Conservation (phyloP, 2,797 vertebrate genomes). For the Callimico goeldii region DNA sequence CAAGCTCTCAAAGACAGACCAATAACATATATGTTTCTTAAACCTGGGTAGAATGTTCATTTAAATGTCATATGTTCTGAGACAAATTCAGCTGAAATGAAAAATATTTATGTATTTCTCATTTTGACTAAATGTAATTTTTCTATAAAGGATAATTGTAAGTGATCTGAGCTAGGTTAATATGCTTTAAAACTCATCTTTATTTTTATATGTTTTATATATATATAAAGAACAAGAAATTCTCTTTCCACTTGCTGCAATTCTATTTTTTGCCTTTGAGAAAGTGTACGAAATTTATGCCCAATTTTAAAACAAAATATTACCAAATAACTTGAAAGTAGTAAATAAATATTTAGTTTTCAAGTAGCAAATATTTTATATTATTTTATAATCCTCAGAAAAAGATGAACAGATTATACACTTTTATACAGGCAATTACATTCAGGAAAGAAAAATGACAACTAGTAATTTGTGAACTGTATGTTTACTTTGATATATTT, state of each 20-base stretch:
- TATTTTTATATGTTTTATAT: conserved; percentile 9
- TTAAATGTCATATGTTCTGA: not conserved
- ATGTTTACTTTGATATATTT: conserved; percentile 76
- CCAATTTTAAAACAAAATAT: conserved; percentile 15
- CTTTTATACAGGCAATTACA: conserved; percentile 45
- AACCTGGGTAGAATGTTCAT: not conserved
- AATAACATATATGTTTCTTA: not conserved
- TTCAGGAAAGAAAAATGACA: conserved; percentile 54
- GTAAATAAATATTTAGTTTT: conserved; percentile 35
- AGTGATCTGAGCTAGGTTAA: not conserved
- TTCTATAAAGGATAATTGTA: conserved; percentile 40
- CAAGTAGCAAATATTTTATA: conserved; percentile 35
- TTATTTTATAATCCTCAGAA: conserved; percentile 45
- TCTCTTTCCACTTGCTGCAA: not conserved
- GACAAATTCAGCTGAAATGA: conserved; percentile 39
- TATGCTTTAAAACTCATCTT: conserved; percentile 11
- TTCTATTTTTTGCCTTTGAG: not conserved
- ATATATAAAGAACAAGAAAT: not conserved
- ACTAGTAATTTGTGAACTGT: conserved; percentile 68
- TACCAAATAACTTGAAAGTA: conserved; percentile 28
- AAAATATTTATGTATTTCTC: not conserved
- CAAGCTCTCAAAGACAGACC: not conserved
- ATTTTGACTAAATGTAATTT: conserved; percentile 20
- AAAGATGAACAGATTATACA: conserved; percentile 26
- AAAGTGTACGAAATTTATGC: conserved; percentile 22